phyloP scores from a whole-genome alignment of 1,140 invertebrate species.

The Apocrypta bakeri region DNA sequence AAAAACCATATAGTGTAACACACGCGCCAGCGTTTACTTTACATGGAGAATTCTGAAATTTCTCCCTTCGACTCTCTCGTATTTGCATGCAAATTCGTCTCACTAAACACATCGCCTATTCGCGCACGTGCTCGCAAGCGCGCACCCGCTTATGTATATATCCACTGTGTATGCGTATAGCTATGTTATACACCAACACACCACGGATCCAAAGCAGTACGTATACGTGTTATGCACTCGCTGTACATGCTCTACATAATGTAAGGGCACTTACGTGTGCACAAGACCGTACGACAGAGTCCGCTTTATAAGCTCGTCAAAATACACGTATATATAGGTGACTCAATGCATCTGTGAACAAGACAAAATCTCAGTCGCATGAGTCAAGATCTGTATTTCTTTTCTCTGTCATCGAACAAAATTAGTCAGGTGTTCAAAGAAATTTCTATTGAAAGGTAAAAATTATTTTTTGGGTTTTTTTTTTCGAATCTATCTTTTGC shows the following conservation, averaged over 20 bases:
- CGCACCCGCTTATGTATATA: neutral
- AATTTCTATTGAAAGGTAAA: too few relatives aligned
- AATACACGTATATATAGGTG: neutral
- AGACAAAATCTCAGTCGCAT: too few relatives aligned
- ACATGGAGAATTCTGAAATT: neutral
- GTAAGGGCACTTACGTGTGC: neutral
- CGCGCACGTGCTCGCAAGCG: neutral
- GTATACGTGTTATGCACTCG: neutral
- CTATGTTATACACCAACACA: neutral
- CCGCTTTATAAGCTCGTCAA: neutral
- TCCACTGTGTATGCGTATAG: too few relatives aligned
- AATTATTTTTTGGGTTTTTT: too few relatives aligned
- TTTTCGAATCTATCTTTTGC: too few relatives aligned
- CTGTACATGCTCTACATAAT: neutral
- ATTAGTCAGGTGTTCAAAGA: too few relatives aligned
- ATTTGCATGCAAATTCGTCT: constrained; percentile 12
- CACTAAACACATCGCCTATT: neutral
- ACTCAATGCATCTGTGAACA: too few relatives aligned
- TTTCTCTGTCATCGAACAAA: too few relatives aligned
- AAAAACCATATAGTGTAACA: too few relatives aligned
- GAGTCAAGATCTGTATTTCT: too few relatives aligned
- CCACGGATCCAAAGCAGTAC: neutral
- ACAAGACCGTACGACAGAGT: neutral
- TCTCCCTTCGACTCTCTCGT: neutral
- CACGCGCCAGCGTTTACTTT: too few relatives aligned